phyloP scores from a whole-genome alignment of 2,113 vertebrate species.

The Anarrhichthys ocellatus region DNA sequence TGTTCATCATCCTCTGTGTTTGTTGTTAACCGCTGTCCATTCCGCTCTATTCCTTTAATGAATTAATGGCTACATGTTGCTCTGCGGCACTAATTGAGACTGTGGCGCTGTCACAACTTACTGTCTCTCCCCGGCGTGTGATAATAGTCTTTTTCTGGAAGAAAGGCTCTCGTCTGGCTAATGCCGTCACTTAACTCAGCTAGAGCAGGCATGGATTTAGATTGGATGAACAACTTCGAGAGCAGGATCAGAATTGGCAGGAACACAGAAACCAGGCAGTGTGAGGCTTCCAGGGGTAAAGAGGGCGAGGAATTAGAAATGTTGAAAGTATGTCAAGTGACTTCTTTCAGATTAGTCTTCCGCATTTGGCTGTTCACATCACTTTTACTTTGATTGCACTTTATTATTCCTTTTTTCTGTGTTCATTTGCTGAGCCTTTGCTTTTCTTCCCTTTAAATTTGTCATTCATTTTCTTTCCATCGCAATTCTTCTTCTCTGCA shows the following conservation, averaged over 20 bases:
- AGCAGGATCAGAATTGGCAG: conserved; percentile 54
- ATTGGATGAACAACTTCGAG: conserved; percentile 39
- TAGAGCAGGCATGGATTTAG: conserved; percentile 31
- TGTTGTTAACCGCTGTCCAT: conserved; percentile 40
- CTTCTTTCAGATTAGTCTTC: conserved; percentile 55
- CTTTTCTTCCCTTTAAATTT: background rate
- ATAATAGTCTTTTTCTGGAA: conserved; percentile 58
- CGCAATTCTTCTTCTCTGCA: background rate
- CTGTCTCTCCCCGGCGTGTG: conserved; percentile 41
- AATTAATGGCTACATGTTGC: conserved; percentile 59
- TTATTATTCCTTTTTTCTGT: background rate
- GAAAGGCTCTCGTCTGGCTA: conserved; percentile 43
- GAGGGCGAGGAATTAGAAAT: conserved; percentile 57
- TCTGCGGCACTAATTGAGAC: conserved; percentile 47
- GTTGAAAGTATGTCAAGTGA: conserved; percentile 58
- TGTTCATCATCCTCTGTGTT: conserved; percentile 14
- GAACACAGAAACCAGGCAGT: conserved; percentile 27
- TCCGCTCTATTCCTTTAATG: conserved; percentile 57
- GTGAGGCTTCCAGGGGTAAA: conserved; percentile 28
- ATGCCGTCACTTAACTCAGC: conserved; percentile 59
- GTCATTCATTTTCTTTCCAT: background rate
- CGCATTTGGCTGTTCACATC: conserved; percentile 33
- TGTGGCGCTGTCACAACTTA: conserved; percentile 50
- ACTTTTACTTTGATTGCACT: conserved; percentile 35
- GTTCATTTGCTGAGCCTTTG: background rate